Percentiles rank a stretch among this genome's conserved stretches.
phyloP scores from a whole-genome alignment of 2,113 vertebrate species.

The Tiliqua scincoides region DNA sequence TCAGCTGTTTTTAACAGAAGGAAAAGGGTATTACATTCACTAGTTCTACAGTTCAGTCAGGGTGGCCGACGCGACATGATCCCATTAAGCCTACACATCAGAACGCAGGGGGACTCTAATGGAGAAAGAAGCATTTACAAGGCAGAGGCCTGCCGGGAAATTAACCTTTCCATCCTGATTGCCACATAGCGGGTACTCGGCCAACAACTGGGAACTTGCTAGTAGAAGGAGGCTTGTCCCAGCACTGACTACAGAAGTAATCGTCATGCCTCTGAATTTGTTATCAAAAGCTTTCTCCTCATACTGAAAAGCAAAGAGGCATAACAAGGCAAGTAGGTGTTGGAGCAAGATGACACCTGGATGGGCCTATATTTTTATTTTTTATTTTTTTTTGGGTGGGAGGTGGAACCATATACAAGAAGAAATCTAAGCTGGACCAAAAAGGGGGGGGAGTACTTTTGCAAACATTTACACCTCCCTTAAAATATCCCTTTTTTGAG shows the following conservation, averaged over 20 bases:
- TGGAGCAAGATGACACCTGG: neutral
- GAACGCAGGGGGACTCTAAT: neutral
- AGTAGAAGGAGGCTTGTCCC: neutral
- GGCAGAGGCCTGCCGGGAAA: neutral
- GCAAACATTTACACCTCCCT: neutral
- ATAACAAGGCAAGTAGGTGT: neutral
- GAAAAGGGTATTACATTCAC: neutral
- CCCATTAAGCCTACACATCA: neutral
- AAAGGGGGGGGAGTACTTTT: neutral
- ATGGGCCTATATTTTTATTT: neutral
- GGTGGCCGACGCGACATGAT: neutral
- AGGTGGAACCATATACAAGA: neutral
- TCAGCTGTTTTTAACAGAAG: neutral
- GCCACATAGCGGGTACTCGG: neutral
- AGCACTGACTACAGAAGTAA: neutral
- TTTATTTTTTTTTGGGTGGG: neutral
- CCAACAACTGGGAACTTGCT: neutral
- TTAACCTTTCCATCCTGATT: constrained; percentile 4
- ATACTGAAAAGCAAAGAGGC: neutral
- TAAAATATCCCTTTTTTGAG: neutral
- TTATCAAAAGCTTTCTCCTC: neutral
- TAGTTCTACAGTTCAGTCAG: neutral
- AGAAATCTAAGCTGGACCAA: neutral
- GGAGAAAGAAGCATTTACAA: constrained; percentile 9
- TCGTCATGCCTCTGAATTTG: neutral